Base-by-base conservation (phyloP, 2,888 invertebrate genomes). In the Agonum fuliginosum region DNA sequence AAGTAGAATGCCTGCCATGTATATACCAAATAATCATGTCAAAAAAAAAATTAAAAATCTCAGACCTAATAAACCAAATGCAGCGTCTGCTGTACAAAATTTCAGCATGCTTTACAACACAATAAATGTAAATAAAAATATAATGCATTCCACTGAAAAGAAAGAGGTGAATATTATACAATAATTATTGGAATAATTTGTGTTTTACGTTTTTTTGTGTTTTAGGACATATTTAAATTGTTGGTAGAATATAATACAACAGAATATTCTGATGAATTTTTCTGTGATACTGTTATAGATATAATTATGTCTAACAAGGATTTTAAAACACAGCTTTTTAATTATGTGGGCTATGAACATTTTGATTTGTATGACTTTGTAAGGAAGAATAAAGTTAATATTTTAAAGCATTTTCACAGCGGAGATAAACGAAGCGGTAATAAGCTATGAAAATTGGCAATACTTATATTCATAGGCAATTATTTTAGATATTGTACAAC, bases 301-400 rank as follows among this genome's bases (percentile, higher is more conserved):
- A 89, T 89, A 1, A 87, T 93, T 8, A 86, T 91, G n/a, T 87
- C 88, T 0, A 87, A 91, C 0, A 91, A 90, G 80, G 93, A 92
- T 81, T 86, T 94, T 79, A 93, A 94, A 84, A 92, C 92, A 82
- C 94, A 94, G 85, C 86, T 97, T 10, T 94, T 96, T 85, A 96
- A 97, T 81, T 86, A 97, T 0, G 87, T 96, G 3, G 97, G 97
- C 0, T 95, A 93, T 84, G 95, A 97, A 80, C 88, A 84, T 51
- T 65, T 20, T 24, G 14, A 14, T 17, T 30, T 30, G 10, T 37
- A n/a, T 79, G 34, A 48, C 4, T 75, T 65, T 75, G 46, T 75
- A 19, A 62, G 51, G 17, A 67, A 67, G n/a, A 67, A 75, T 14
- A 74, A 62, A 19, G n/a, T 30, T n/a, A 74, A 62, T 46, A 62